Evolutionary conservation across 2,888 invertebrate species (phyloP).

Genomic region (Parascotia fuliginaria): DNA sequence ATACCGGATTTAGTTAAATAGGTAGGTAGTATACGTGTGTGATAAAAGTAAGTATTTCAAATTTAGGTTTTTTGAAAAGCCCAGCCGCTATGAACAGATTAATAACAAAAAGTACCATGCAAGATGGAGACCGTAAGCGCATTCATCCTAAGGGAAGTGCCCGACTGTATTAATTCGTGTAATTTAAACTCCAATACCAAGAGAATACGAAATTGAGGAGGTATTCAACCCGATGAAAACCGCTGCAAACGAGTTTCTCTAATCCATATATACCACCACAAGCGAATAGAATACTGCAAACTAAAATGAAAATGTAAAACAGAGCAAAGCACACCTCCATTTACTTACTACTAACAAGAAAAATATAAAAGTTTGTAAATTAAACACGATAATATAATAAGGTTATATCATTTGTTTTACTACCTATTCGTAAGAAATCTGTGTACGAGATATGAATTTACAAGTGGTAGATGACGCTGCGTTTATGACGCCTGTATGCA

Average conservation of each 20-base stretch:
- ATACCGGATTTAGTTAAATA: conserved; percentile 5
- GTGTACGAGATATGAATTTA: conserved; percentile 41
- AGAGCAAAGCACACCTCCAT: conserved; percentile 11
- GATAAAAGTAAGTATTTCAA: not conserved
- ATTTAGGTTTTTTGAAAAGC: not conserved
- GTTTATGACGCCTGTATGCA: conserved; percentile 58
- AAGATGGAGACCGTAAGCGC: conserved; percentile 52
- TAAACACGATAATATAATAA: conserved; percentile 28
- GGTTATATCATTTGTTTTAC: conserved; percentile 31
- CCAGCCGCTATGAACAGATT: conserved; percentile 13
- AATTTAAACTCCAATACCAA: conserved; percentile 77
- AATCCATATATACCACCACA: not conserved
- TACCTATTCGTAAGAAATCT: conserved; percentile 47
- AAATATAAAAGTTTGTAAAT: conserved; percentile 13
- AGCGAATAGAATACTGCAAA: conserved; percentile 4
- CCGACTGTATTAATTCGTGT: conserved; percentile 76
- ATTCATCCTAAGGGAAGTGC: conserved; percentile 60
- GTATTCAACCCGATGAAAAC: conserved; percentile 52
- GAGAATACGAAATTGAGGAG: conserved; percentile 69
- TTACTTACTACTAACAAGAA: conserved; percentile 17
- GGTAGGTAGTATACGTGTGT: not conserved
- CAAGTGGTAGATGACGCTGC: conserved; percentile 42
- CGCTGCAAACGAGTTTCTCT: conserved; percentile 42
- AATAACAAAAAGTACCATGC: conserved; percentile 48
- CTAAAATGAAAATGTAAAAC: not conserved